These are phyloP conservation scores for Hetaerina americana DNA, from an alignment of 1,140 invertebrate genomes.

Conservation along the genomic window DNA sequence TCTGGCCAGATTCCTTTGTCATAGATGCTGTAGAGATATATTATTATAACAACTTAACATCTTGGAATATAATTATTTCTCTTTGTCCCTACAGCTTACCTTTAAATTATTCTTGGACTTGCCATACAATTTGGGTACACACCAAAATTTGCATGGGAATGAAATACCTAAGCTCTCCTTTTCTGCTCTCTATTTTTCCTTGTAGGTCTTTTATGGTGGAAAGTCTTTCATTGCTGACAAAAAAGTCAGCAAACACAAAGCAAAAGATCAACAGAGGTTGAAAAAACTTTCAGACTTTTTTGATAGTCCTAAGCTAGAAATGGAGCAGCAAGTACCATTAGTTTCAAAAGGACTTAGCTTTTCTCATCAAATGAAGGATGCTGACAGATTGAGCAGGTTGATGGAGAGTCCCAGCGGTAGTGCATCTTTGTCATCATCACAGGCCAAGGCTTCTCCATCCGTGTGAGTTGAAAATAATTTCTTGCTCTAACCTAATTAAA, in stretches of 20 bases:
- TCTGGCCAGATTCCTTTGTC: too few species aligned
- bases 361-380: constrained; percentile 9
- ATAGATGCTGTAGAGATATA: too few species aligned
- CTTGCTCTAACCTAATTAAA: too few species aligned
- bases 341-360: not conserved
- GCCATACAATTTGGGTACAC: too few species aligned
- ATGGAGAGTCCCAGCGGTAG: not conserved
- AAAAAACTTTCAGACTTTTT: not conserved
- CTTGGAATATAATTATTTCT: too few species aligned
- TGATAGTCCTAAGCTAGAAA: constrained; percentile 29
- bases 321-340: constrained; percentile 19
- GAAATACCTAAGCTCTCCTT: too few species aligned
- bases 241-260: constrained; percentile 39
- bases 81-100: too few species aligned
- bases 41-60: too few species aligned
- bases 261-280: constrained; percentile 41
- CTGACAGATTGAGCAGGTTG: constrained; percentile 11
- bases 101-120: too few species aligned
- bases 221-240: constrained; percentile 45
- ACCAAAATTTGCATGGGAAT: too few species aligned
- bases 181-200: too few species aligned
- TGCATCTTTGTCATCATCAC: not conserved
- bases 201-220: constrained; percentile 46
- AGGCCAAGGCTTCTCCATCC: not conserved
- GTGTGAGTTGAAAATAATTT: not conserved